Percentiles rank a stretch among this genome's conserved stretches.
These are phyloP conservation scores for Gymnoscopelus microlampas DNA, from an alignment of 2,797 vertebrate genomes.

Conservation along the genomic window DNA sequence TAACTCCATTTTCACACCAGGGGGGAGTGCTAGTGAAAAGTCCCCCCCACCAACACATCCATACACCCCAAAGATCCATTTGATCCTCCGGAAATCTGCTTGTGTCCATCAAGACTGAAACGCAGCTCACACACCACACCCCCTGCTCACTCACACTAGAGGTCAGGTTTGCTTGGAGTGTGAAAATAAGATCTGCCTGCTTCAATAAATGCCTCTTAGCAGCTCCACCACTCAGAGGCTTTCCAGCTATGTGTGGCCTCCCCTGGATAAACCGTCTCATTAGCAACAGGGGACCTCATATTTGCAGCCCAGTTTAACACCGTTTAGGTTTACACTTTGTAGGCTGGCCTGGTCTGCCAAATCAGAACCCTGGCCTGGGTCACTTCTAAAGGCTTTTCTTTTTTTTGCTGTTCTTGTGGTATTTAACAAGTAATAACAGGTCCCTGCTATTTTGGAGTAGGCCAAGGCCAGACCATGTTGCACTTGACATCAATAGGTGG, in stretches of 20 bases:
- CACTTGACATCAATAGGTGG: slow-evolving; percentile 11
- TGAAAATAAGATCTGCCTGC: slow-evolving; percentile 86
- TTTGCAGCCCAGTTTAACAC: slow-evolving; percentile 79
- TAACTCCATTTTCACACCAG: slow-evolving; percentile 44
- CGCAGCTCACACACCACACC: slow-evolving; percentile 76
- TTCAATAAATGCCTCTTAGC: slow-evolving; percentile 83
- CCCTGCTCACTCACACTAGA: slow-evolving; percentile 57
- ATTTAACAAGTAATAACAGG: slow-evolving; percentile 57
- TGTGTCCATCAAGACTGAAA: slow-evolving; percentile 80
- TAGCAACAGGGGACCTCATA: slow-evolving; percentile 80
- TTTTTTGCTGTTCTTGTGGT: slow-evolving; percentile 50
- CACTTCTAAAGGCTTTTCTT: slow-evolving; percentile 46
- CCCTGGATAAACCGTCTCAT: slow-evolving; percentile 80
- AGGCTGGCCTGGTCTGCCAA: slow-evolving; percentile 52
- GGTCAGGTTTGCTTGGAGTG: slow-evolving; percentile 80
- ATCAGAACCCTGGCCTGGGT: slow-evolving; percentile 35
- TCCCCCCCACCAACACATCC: slow-evolving; percentile 57
- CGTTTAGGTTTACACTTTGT: slow-evolving; percentile 76
- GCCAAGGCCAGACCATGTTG: slow-evolving; percentile 4
- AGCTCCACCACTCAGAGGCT: slow-evolving; percentile 73
- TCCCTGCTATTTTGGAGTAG: slow-evolving; percentile 35
- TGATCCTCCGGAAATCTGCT: slow-evolving; percentile 83
- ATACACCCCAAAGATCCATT: slow-evolving; percentile 44
- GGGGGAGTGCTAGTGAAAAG: slow-evolving; percentile 69
- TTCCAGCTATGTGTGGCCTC: slow-evolving; percentile 78